Base-by-base conservation (phyloP, 1,140 invertebrate genomes). In the Rhizoglyphus robini region DNA sequence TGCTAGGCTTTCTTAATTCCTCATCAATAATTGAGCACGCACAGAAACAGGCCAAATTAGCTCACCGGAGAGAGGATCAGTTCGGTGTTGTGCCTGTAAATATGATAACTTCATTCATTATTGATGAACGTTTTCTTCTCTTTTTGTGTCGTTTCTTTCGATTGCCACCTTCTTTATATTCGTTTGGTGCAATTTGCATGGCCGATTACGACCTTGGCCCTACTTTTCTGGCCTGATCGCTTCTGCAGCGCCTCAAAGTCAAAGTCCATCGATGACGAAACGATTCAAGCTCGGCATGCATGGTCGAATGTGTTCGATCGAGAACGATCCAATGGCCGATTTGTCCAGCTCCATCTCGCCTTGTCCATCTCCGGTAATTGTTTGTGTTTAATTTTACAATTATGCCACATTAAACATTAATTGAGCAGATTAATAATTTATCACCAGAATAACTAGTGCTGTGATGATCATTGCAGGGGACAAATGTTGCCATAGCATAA, bases 271-370 rank as follows among this genome's bases (percentile, higher is more conserved):
- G 15, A 86, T 88, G 72, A 86, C 85, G 72, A 80, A 86, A 57
- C 80, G 85, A 30, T 76, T 88, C 30, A 76, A 88, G n/a, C 84
- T 83, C 67, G 84, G 87, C 27, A 83, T 87, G 23, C 84, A 86
- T 65, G 87, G 90, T 70, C 79, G 89, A 58, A 92, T 91, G 85
- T 90, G 87, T 71, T 92, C 88, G 59, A 88, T 93, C 63, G 58
- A 60, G 36, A 15, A 60, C 29, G 90, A 94, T 72, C 75, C 93
- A 87, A 71, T 89, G 88, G 29, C 92, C 90, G 49, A 90, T 90
- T 1, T 93, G 90, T 76, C 89, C 89, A 4, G 92, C 89, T 67
- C 90, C 89, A n/a, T n/a, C n/a, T n/a, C n/a, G n/a, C 90, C 90
- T 2, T 93, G 90, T 76, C 89, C 89, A 5, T 93, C 89, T 66